phyloP scores from a whole-genome alignment of 2,888 invertebrate genomes.

The Stratiomys singularior region DNA sequence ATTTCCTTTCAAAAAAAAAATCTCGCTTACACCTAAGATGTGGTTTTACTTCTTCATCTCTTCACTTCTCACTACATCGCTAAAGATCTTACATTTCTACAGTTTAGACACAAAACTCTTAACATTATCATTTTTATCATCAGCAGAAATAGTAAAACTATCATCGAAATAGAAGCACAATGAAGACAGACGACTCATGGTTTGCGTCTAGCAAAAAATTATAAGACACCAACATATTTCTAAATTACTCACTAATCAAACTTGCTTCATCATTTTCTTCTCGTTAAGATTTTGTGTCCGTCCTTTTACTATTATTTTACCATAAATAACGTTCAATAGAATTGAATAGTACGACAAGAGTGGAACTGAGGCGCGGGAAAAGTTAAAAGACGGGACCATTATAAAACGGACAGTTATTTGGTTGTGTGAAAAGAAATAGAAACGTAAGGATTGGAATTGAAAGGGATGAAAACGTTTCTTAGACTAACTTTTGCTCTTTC shows the following conservation, averaged over 20 bases:
- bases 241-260: constrained; percentile 6
- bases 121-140: not conserved
- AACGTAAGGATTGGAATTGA: not conserved
- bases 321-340: constrained; percentile 22
- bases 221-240: not conserved
- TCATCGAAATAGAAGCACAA: constrained; percentile 11
- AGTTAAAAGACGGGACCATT: not conserved
- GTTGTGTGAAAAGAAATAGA: not conserved
- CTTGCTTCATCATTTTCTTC: not conserved
- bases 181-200: constrained; percentile 12
- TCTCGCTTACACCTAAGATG: constrained; percentile 31
- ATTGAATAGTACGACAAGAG: not conserved
- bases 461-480: constrained; percentile 8
- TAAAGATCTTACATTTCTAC: constrained; percentile 49
- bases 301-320: not conserved
- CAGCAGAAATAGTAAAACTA: constrained; percentile 12
- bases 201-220: constrained; percentile 10
- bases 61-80: constrained; percentile 48
- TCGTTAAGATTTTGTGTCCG: constrained; percentile 40
- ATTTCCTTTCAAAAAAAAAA: constrained; percentile 49
- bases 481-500: not conserved
- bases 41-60: constrained; percentile 22
- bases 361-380: not conserved
- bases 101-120: constrained; percentile 48
- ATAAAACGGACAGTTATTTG: not conserved